Conservation (phyloP, 2,797 vertebrate genomes). For the Cyprinella venusta region DNA sequence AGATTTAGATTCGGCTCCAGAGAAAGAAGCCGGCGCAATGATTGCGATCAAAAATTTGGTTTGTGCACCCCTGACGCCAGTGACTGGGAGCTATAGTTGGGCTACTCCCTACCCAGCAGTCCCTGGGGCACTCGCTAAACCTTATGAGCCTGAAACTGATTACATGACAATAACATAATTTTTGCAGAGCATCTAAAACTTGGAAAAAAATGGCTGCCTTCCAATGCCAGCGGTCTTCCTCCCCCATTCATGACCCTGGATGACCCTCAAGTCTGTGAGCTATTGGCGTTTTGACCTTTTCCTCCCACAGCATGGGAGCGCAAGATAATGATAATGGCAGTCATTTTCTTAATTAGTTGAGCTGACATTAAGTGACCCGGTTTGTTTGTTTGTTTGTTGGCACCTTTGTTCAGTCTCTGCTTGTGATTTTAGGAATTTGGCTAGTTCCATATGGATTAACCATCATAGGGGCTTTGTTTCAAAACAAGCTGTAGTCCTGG, state of each 20-base stretch:
- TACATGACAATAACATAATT: conserved; percentile 32
- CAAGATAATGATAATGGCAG: conserved; percentile 66
- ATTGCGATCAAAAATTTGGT: conserved; percentile 45
- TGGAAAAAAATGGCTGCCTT: neutral
- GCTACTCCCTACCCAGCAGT: conserved; percentile 36
- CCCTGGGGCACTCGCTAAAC: conserved; percentile 49
- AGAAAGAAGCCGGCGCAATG: conserved; percentile 26
- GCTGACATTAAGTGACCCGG: conserved; percentile 63
- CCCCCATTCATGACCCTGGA: conserved; percentile 40
- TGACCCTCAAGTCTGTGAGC: conserved; percentile 67
- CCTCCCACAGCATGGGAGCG: conserved; percentile 34
- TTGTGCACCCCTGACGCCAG: conserved; percentile 8
- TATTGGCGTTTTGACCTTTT: conserved; percentile 71
- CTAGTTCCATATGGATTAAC: conserved; percentile 3
- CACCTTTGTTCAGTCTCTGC: conserved; percentile 50
- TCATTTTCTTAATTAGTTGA: conserved; percentile 76
- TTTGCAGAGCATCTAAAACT: neutral
- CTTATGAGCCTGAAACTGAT: conserved; percentile 34
- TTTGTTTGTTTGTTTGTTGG: conserved; percentile 66
- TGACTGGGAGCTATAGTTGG: conserved; percentile 24
- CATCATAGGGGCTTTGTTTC: neutral
- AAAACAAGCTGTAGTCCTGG: neutral
- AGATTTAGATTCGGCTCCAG: conserved; percentile 50
- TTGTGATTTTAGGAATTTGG: neutral
- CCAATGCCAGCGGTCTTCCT: neutral